Evolutionary conservation across 2,888 invertebrate species (phyloP), one percentile per base, ranked within the genome.

Genomic region (Lycia hirtaria): DNA sequence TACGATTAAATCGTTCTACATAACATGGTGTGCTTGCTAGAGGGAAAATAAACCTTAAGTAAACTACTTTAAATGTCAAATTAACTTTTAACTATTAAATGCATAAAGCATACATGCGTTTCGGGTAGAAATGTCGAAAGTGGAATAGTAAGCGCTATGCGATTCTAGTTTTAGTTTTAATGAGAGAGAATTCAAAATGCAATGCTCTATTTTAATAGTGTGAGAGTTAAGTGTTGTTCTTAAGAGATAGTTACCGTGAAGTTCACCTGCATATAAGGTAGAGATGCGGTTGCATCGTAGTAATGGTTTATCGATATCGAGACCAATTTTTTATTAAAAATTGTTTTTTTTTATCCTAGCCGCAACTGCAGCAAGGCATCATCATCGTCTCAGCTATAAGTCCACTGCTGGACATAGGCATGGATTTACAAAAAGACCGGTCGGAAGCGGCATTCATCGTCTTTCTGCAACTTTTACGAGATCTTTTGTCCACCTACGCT

Each of bases 181-280:
- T 9, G 1, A 0, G 0, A 20, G 12, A 48, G 15, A 19, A 35
- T 43, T 0, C 4, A 37, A 24, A 48, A 47, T 52, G 12, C 14
- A 5, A 1, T 57, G 40, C 9, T 2, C 14, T 2, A 24, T 24
- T 43, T 30, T 22, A 59, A 55, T 63, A 71, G 69, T 71, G 70
- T 70, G 63, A 60, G 69, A 69, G 69, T 68, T 77, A 78, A 81
- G 77, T 72, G 80, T 78, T 80, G 77, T 75, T 72, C 75, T 72
- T 73, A 77, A 76, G 79, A 81, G 81, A 83, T 82, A 81, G 82
- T 83, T 80, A 78, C 75, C 71, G 73, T 72, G 72, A 76, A 81
- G 78, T 83, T 81, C 75, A 79, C 77, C 80, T 80, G 77, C 67
- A 75, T 67, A 66, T 53, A 51, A 47, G 20, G 2, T 75, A 79